Percentiles rank a stretch among this genome's conserved stretches.
These are phyloP conservation scores for Paragorgia papillata DNA, from an alignment of 92 coral and sea anemone species.

Conservation along the genomic window DNA sequence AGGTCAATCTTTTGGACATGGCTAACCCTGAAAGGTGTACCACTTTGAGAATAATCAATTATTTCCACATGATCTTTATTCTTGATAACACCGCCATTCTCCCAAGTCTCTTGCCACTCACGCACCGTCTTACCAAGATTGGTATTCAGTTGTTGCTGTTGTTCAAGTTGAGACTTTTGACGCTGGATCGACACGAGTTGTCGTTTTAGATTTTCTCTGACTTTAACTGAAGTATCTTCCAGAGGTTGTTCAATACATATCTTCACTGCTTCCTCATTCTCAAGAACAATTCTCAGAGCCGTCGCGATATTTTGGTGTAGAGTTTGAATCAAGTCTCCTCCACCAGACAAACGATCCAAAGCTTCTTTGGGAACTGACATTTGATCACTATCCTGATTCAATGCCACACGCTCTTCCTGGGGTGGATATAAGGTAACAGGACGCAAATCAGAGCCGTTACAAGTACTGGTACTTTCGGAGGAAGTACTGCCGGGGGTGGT, in stretches of 20 bases:
- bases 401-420: neutral
- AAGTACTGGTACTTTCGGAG: too few species aligned
- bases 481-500: neutral
- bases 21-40: neutral
- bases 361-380: neutral
- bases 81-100: neutral
- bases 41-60: slow-evolving; percentile 2
- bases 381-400: neutral
- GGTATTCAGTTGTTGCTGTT: slow-evolving; percentile 13
- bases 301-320: slow-evolving; percentile 13
- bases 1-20: slow-evolving; percentile 41
- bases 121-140: slow-evolving; percentile 6
- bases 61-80: neutral
- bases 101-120: slow-evolving; percentile 7
- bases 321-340: slow-evolving; percentile 19
- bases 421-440: neutral
- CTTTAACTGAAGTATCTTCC: slow-evolving; percentile 7
- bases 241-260: slow-evolving; percentile 17
- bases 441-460: neutral
- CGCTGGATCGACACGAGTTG: slow-evolving; percentile 10
- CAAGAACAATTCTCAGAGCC: slow-evolving; percentile 12
- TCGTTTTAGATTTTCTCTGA: slow-evolving; percentile 11
- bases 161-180: slow-evolving; percentile 15
- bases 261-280: slow-evolving; percentile 21
- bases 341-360: slow-evolving; percentile 6